Evolutionary conservation across 2,797 vertebrate species (phyloP), one percentile per base, ranked within the genome.

Genomic region (Dermochelys coriacea): DNA sequence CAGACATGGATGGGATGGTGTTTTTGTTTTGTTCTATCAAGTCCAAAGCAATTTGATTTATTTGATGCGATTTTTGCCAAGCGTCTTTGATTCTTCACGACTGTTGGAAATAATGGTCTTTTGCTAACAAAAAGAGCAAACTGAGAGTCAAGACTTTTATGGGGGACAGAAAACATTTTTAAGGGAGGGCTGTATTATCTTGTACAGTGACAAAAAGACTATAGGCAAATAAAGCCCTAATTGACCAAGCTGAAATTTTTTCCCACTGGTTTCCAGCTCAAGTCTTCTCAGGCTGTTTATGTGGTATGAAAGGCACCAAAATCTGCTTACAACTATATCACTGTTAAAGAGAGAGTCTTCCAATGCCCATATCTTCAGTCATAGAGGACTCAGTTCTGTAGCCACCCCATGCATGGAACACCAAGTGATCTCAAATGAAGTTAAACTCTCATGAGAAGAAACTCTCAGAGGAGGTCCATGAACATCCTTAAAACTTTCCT

Each of bases 101-200:
- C 77, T 91, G 90, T 96, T 97, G 93, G 50, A 97, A 93, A 77
- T 93, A 95, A 96, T 94, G 84, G 84, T 96, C 80, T 95, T 96
- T 88, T 91, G 74, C 64, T 97, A 97, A 97, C 92, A 96, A 93
- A 93, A 93, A 96, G 97, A 96, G 95, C 86, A 94, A 93, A 86
- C 50, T 91, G 93, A 93, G 74, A 97, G 94, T 92, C 87, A 96
- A 95, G 85, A 88, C 90, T 80, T 96, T 78, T 88, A 94, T 93
- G 83, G 57, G 77, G 94, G 71, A 88, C 91, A 97, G 81, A 88
- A 97, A 97, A 95, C 12, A 0, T 93, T 91, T 91, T 93, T 96
- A 94, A 97, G 96, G 50, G 77, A 96, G 52, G 82, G 37, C 57
- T 90, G 71, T 74, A 55, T 80, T 96, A 89, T 95, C 81, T 90